Evolutionary conservation across 2,888 invertebrate genomes (phyloP), one percentile per base, ranked within the genome.

Genomic region (Pediacus dermestoides): DNA sequence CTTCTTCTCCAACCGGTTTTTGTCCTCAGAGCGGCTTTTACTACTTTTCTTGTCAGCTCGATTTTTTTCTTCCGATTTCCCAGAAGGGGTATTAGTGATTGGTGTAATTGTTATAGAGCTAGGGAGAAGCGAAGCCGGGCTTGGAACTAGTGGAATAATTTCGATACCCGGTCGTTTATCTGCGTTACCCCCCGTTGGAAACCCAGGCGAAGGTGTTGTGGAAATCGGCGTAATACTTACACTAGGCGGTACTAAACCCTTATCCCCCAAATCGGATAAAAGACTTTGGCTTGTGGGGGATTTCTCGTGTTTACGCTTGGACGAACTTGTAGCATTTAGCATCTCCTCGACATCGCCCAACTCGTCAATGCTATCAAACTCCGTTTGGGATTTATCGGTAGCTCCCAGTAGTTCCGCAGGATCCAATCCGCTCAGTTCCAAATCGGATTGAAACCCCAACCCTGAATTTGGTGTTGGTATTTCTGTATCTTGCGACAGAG

Each of bases 101-200:
- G 90, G 87, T 0, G 90, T 91, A 37, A 91, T 90, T 1, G 90
- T 90, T 39, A 90, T 88, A 1, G 89, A 88, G 58, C 85, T 85
- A 6, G 88, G 83, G 15, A 86, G 65, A 3, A 77, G 75, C 4
- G 82, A 74, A 3, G 80, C 77, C 3, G 23, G 3, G 4, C 13
- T 9, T 14, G 7, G 12, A 3, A 14, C 28, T 6, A 88, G 78
- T 0, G 91, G 89, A 55, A 91, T 88, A 31, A 91, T 88, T 69
- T 92, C 91, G 44, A 91, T 88, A 2, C 85, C 86, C 6, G 85
- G 82, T 15, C 86, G 71, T 38, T 82, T 74, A 51, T 85, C 85
- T 27, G 83, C 66, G 39, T 79, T 77, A 64, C 47, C 44, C 6
- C 10, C 25, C 6, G 11, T 25, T 4, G 4, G 4, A 9, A 4